phyloP scores from a whole-genome alignment of 2,888 invertebrate species.

The Crossocerus cetratus region DNA sequence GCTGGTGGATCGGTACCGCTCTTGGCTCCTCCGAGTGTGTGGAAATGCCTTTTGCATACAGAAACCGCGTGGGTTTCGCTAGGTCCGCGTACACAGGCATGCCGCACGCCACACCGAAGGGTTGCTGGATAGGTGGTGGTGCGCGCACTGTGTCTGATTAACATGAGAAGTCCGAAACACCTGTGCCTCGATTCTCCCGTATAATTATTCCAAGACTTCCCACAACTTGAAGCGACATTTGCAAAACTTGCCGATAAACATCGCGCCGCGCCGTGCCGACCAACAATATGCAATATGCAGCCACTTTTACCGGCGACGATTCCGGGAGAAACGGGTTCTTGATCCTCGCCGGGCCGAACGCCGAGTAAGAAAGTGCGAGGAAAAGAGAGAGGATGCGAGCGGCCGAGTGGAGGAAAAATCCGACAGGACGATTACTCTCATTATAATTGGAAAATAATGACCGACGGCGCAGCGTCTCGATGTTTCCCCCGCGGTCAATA shows the following conservation, averaged over 20 bases:
- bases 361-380: too few species aligned
- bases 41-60: conserved; percentile 49
- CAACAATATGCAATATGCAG: conserved; percentile 11
- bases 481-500: neutral
- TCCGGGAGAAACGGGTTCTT: neutral
- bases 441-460: conserved; percentile 5
- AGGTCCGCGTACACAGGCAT: conserved; percentile 10
- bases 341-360: neutral
- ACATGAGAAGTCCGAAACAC: conserved; percentile 72
- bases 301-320: neutral
- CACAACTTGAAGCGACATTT: conserved; percentile 26
- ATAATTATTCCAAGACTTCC: conserved; percentile 52
- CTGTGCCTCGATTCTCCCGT: conserved; percentile 61
- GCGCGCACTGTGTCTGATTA: conserved; percentile 67
- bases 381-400: neutral
- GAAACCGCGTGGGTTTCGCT: conserved; percentile 12
- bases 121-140: neutral
- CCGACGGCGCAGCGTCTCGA: neutral
- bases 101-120: conserved; percentile 6
- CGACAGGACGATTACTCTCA: neutral
- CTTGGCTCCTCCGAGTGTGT: conserved; percentile 52
- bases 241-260: conserved; percentile 37
- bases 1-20: conserved; percentile 46
- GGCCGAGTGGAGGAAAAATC: neutral
- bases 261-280: conserved; percentile 16